Evolutionary conservation across 2,113 vertebrate genomes (phyloP).

Genomic region (Orientallactaga bullata): DNA sequence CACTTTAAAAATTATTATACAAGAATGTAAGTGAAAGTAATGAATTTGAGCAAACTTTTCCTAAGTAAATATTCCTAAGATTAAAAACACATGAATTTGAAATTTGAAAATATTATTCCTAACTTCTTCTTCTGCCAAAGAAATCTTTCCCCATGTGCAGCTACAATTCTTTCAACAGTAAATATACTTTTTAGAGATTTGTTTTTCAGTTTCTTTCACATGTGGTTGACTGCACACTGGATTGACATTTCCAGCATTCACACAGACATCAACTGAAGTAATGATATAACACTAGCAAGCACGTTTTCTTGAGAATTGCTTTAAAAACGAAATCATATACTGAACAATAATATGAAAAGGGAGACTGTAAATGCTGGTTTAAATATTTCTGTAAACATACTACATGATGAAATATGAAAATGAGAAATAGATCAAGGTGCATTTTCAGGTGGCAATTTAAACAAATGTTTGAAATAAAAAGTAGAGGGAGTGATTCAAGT

Average conservation of each 20-base stretch:
- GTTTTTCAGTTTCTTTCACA: slow-evolving; percentile 29
- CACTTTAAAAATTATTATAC: neutral
- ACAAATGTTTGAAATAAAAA: neutral
- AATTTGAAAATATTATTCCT: slow-evolving; percentile 49
- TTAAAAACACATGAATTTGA: slow-evolving; percentile 53
- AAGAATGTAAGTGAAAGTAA: slow-evolving; percentile 40
- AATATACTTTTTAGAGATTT: slow-evolving; percentile 36
- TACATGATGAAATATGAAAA: neutral
- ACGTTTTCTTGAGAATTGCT: slow-evolving; percentile 7
- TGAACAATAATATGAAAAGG: neutral
- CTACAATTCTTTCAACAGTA: neutral
- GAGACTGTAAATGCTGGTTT: neutral
- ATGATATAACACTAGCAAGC: slow-evolving; percentile 44
- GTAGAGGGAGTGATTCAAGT: neutral
- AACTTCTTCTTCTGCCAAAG: slow-evolving; percentile 44
- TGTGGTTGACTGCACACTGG: slow-evolving; percentile 47
- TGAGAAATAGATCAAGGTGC: neutral
- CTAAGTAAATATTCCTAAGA: neutral
- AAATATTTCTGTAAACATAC: slow-evolving; percentile 40
- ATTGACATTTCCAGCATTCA: slow-evolving; percentile 14
- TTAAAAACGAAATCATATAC: slow-evolving; percentile 20
- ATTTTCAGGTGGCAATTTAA: neutral
- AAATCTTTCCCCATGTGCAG: slow-evolving; percentile 8
- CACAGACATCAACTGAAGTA: neutral
- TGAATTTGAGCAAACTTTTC: neutral